phyloP scores from a whole-genome alignment of 2,888 invertebrate genomes.

The Augiades crinisus region DNA sequence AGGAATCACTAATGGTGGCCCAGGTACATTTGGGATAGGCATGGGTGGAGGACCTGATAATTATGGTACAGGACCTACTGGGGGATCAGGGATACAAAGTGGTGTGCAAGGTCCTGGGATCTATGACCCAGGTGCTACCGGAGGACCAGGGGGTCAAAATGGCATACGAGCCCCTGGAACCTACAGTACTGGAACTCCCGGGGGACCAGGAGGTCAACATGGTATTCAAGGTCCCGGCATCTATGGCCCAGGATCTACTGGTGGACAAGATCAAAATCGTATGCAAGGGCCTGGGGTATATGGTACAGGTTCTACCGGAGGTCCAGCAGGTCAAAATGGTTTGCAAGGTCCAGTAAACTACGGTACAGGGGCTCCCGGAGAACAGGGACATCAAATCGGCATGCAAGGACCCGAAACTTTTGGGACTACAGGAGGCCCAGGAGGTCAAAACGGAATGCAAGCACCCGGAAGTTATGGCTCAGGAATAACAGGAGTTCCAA shows the following conservation, averaged over 20 bases:
- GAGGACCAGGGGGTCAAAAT: constrained; percentile 26
- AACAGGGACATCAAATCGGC: constrained; percentile 13
- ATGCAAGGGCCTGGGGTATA: neutral
- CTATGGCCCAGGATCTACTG: constrained; percentile 16
- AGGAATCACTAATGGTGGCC: neutral
- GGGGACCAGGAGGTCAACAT: constrained; percentile 8
- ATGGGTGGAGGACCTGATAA: constrained; percentile 16
- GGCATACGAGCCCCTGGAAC: constrained; percentile 14
- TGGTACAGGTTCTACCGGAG: constrained; percentile 1
- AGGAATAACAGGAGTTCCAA: neutral
- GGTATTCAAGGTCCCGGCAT: constrained; percentile 12
- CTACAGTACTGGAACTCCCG: constrained; percentile 13
- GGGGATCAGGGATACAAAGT: neutral
- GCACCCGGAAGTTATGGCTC: constrained; percentile 1
- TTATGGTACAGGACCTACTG: constrained; percentile 1
- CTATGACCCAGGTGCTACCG: constrained; percentile 8
- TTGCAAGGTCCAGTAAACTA: constrained; percentile 1
- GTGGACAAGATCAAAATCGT: constrained; percentile 28
- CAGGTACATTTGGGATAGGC: constrained; percentile 25
- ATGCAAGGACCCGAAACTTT: constrained; percentile 10
- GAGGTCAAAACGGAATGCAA: constrained; percentile 12
- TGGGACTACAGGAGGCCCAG: constrained; percentile 18
- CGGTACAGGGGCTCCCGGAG: constrained; percentile 20
- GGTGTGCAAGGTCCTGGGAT: constrained; percentile 16
- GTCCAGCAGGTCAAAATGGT: constrained; percentile 28